A percentile compares a stretch with the other conserved stretches of the same genome.
phyloP scores from a whole-genome alignment of 2,888 invertebrate species.

The Argyra leucocephala region DNA sequence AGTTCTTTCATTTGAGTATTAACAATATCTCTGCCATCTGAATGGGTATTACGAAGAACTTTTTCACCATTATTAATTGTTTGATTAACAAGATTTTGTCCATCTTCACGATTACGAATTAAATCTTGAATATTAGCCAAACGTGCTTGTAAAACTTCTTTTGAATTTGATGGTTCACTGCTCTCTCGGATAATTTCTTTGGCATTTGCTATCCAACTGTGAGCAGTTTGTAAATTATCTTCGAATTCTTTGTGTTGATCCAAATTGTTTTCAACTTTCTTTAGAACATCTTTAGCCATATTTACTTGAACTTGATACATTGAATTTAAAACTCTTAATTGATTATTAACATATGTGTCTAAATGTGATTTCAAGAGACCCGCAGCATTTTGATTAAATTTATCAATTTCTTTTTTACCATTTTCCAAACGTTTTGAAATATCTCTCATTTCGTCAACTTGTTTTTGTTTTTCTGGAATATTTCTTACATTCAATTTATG shows the following conservation, averaged over 20 bases:
- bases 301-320: constrained; percentile 82
- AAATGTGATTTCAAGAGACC: constrained; percentile 70
- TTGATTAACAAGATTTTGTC: constrained; percentile 74
- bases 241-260: constrained; percentile 78
- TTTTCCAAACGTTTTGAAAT: constrained; percentile 64
- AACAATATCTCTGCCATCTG: constrained; percentile 80
- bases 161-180: constrained; percentile 67
- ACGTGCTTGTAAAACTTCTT: constrained; percentile 72
- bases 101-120: constrained; percentile 71
- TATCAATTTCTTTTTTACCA: constrained; percentile 73
- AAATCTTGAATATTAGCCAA: constrained; percentile 71
- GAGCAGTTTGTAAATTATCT: constrained; percentile 63
- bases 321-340: constrained; percentile 74
- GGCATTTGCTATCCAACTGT: constrained; percentile 78
- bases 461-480: constrained; percentile 72
- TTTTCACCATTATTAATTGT: constrained; percentile 86
- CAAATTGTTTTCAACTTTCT: constrained; percentile 80
- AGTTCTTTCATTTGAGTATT: constrained; percentile 79
- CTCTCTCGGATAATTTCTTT: constrained; percentile 72
- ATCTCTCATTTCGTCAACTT: constrained; percentile 70
- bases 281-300: constrained; percentile 78
- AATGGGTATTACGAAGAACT: constrained; percentile 74
- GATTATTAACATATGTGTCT: constrained; percentile 79
- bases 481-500: constrained; percentile 75
- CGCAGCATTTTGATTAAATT: constrained; percentile 69